Conservation (phyloP, 2,113 vertebrate genomes). For the Oxygymnocypris stewartii region DNA sequence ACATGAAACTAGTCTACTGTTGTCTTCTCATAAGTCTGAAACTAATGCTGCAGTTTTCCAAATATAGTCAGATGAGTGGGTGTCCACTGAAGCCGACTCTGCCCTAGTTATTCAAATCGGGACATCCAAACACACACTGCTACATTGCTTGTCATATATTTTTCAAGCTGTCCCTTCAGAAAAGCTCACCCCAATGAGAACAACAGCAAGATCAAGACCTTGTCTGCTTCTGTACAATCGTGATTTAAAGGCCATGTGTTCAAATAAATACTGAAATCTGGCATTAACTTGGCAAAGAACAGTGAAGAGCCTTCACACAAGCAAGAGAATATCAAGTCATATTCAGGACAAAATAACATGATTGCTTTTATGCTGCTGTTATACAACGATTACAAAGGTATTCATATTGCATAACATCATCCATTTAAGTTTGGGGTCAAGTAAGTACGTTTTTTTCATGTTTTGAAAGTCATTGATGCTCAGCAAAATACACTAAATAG, state of each 20-base stretch:
- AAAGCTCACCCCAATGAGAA: constrained; percentile 11
- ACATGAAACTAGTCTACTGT: neutral
- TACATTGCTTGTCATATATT: constrained; percentile 38
- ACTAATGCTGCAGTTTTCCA: constrained; percentile 30
- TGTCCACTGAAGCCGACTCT: constrained; percentile 39
- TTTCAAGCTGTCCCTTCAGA: constrained; percentile 33
- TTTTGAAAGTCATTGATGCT: neutral
- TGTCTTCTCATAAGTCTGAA: constrained; percentile 22
- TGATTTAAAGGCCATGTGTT: constrained; percentile 1
- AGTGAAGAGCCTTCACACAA: neutral
- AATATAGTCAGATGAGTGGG: constrained; percentile 41
- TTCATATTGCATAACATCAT: neutral
- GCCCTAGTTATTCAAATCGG: constrained; percentile 46
- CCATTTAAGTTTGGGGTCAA: neutral
- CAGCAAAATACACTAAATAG: neutral
- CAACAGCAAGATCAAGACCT: constrained; percentile 9
- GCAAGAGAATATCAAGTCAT: neutral
- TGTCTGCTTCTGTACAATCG: constrained; percentile 6
- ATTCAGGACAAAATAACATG: neutral
- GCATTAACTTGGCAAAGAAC: constrained; percentile 6
- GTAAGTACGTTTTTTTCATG: neutral
- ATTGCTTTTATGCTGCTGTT: neutral
- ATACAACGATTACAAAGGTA: neutral
- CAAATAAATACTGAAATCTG: constrained; percentile 18
- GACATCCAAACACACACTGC: constrained; percentile 27